phyloP scores from a whole-genome alignment of 1,140 invertebrate species.

The Drosophila littoralis region DNA sequence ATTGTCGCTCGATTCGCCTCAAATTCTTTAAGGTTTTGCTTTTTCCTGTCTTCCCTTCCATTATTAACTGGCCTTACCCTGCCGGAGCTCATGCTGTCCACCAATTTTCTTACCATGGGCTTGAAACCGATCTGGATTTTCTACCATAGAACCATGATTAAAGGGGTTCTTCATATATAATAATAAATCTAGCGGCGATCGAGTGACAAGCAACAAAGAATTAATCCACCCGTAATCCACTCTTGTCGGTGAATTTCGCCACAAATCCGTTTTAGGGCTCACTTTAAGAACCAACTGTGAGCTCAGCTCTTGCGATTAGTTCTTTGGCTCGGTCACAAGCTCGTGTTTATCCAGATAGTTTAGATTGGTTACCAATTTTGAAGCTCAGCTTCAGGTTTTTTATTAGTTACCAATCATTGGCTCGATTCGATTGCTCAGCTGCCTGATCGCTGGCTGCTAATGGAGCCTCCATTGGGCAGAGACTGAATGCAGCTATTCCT shows the following conservation, averaged over 20 bases:
- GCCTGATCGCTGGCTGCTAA: not conserved
- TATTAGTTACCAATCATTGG: too few relatives aligned
- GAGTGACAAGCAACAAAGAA: not conserved
- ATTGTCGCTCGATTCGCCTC: not conserved
- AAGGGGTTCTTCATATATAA: not conserved
- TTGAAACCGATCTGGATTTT: too few relatives aligned
- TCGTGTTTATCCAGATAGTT: not conserved
- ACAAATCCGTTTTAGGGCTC: not conserved
- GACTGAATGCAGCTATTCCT: not conserved
- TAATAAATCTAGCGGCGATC: not conserved
- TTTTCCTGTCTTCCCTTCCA: too few relatives aligned
- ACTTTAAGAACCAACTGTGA: too few relatives aligned
- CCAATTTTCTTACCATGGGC: too few relatives aligned
- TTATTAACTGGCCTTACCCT: too few relatives aligned
- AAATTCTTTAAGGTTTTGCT: not conserved
- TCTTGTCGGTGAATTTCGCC: constrained; percentile 6
- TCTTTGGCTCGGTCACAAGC: too few relatives aligned
- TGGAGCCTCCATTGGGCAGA: not conserved
- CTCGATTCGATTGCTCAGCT: too few relatives aligned
- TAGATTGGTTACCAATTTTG: constrained; percentile 4
- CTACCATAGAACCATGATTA: too few relatives aligned
- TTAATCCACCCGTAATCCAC: not conserved
- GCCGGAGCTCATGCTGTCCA: too few relatives aligned
- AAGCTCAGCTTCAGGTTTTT: not conserved
- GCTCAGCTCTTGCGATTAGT: too few relatives aligned